Evolutionary conservation across 1,140 invertebrate species (phyloP), one percentile per base, ranked within the genome.

Genomic region (Zaprionus gabonicus): DNA sequence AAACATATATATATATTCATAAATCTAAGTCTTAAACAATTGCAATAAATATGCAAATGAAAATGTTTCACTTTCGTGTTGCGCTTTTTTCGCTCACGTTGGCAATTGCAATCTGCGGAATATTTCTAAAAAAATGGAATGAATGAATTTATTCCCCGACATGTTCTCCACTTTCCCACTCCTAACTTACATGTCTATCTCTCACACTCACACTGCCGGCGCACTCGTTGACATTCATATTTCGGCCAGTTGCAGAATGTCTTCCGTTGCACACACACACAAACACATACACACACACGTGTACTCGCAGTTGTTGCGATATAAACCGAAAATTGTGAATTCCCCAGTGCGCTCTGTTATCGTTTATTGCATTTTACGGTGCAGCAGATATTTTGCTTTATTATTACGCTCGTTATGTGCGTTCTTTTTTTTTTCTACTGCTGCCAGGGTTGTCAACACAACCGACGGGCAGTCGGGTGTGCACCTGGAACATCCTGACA

Each of bases 361-460:
- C 74, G 80, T 80, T 84, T 84, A 84, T 84, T 84, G 71, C 74
- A 84, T 84, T 84, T 75, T 63, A 74, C 68, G 53, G 53, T 74
- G 63, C 78, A 66, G 67, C 49, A 75, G 59, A 75, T 81, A 78
- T 80, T 78, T 84, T 73, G 36, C 69, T 80, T 84, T 68, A 78
- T 74, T 80, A 80, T 84, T 71, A 46, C 36, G 68, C 73, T 76
- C 68, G 68, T 76, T 76, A 69, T 46, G 53, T 13, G 49, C 31
- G 20, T 27, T 75, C 59, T 71, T 71, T 36, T 15, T 27, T 23
- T 23, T 23, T 23, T 23, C 38, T 41, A 15, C 38, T 41, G 38
- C 38, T 41, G 38, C 38, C 55, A 68, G 28, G 56, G 57, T 70
- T 70, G 67, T 70, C 67, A 70, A 70, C 67, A 62, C 46, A 62